Base-by-base conservation (phyloP, 1,140 invertebrate genomes). In the Sesamia nonagrioides region DNA sequence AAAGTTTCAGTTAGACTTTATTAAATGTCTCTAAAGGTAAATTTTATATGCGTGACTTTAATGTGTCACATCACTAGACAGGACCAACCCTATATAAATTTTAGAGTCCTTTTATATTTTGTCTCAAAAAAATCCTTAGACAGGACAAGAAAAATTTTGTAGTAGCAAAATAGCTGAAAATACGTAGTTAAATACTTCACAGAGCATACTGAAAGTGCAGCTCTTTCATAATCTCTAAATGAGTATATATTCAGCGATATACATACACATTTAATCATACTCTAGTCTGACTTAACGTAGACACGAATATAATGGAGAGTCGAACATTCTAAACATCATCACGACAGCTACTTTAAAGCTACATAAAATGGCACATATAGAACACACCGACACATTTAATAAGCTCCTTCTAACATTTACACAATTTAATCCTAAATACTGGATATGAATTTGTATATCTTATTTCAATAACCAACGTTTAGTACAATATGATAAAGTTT, bases 331-430 rank as follows among this genome's bases (percentile, higher is more conserved):
- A 75, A 33, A 75, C 73, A 63, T 60, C 21, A 60, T 75, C 42
- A 75, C 73, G 27, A 63, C 17, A 60, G 52, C 37, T 74, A 74
- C 56, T 48, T 63, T 61, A 75, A 82, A 79, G 79, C 63, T 71
- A 76, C 48, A 48, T 77, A 80, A 81, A 83, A 84, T 88, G 83
- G 86, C 83, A 86, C 86, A 84, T 81, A 40, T 42, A 84, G 90
- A 89, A 91, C 85, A 90, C 86, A 88, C 80, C 58, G 81, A 85
- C 73, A 83, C 78, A 77, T 82, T 50, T 13, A 80, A 73, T 83
- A 88, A 85, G 83, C 85, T 86, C 84, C 75, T n/a, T 77, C 68
- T 79, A 80, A 82, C 58, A 74, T 78, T 77, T 66, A 79, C 74
- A 45, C 69, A 18, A 72, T 69, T 66, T 18, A 21, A 60, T 6